Evolutionary conservation across 2,113 vertebrate genomes (phyloP).

Genomic region (Mobula hypostoma): DNA sequence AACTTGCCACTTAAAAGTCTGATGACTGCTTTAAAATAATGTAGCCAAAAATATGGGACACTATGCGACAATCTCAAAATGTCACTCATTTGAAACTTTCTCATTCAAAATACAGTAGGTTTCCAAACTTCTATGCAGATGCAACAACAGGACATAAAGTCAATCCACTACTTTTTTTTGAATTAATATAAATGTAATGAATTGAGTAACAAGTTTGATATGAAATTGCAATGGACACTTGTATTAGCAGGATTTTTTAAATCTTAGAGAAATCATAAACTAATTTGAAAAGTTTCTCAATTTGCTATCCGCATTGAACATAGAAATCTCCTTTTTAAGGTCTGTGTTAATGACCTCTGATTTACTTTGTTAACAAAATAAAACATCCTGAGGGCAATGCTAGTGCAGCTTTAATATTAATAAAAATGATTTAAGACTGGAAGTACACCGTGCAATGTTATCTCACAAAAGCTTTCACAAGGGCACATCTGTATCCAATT

Average conservation of each 20-base stretch:
- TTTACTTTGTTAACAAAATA: not conserved
- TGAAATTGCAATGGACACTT: not conserved
- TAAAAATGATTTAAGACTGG: conserved; percentile 8
- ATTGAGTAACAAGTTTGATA: not conserved
- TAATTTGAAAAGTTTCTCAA: not conserved
- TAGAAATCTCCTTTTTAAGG: not conserved
- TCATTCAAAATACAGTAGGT: not conserved
- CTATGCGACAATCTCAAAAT: not conserved
- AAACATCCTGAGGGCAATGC: not conserved
- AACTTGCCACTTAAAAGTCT: not conserved
- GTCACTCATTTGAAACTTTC: not conserved
- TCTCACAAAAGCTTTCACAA: not conserved
- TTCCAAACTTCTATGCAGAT: not conserved
- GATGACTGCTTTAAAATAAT: not conserved
- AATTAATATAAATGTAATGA: not conserved
- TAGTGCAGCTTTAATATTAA: not conserved
- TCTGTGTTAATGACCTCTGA: not conserved
- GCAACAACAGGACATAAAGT: not conserved
- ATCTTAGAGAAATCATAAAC: not conserved
- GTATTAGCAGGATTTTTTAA: not conserved
- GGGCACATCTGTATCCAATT: conserved; percentile 25
- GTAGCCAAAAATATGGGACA: not conserved
- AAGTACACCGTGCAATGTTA: conserved; percentile 2
- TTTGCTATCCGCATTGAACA: not conserved
- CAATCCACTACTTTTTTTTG: not conserved